Evolutionary conservation across 1,140 invertebrate genomes (phyloP).

Genomic region (Cataglyphis hispanica): DNA sequence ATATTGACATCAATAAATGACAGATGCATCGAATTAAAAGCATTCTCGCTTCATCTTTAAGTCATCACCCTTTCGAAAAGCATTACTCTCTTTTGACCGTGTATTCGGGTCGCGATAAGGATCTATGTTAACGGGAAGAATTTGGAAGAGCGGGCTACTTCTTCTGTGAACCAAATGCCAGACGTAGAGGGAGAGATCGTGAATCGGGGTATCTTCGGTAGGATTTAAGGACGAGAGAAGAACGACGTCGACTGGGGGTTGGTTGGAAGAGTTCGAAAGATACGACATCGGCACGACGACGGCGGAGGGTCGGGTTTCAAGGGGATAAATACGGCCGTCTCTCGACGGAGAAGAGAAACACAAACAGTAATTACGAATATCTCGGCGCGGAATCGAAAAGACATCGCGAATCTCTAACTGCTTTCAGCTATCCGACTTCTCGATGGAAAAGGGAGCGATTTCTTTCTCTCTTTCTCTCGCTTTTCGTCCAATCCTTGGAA

Average conservation of each 20-base stretch:
- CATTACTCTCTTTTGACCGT: slow-evolving; percentile 44
- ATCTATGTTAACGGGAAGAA: slow-evolving; percentile 65
- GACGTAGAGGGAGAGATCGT: slow-evolving; percentile 68
- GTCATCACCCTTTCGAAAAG: slow-evolving; percentile 65
- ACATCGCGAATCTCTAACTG: slow-evolving; percentile 87
- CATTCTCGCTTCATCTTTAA: slow-evolving; percentile 51
- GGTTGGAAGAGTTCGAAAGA: slow-evolving; percentile 77
- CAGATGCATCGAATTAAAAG: slow-evolving; percentile 66
- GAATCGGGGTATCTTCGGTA: slow-evolving; percentile 59
- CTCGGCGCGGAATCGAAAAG: slow-evolving; percentile 85
- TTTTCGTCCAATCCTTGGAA: slow-evolving; percentile 38
- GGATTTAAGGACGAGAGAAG: slow-evolving; percentile 69
- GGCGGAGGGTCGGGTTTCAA: slow-evolving; percentile 56
- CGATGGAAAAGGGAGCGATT: slow-evolving; percentile 64
- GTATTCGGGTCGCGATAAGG: slow-evolving; percentile 64
- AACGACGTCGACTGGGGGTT: slow-evolving; percentile 55
- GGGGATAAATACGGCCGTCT: slow-evolving; percentile 74
- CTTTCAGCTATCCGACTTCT: slow-evolving; percentile 75
- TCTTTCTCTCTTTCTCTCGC: slow-evolving; percentile 41
- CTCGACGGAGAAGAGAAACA: slow-evolving; percentile 84
- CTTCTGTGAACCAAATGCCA: slow-evolving; percentile 5
- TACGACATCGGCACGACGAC: slow-evolving; percentile 72
- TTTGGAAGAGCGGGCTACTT: slow-evolving; percentile 60
- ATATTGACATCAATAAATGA: slow-evolving; percentile 61
- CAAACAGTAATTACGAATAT: slow-evolving; percentile 87